phyloP scores from a whole-genome alignment of 2,113 vertebrate species.

The Mormyrus iriodes region DNA sequence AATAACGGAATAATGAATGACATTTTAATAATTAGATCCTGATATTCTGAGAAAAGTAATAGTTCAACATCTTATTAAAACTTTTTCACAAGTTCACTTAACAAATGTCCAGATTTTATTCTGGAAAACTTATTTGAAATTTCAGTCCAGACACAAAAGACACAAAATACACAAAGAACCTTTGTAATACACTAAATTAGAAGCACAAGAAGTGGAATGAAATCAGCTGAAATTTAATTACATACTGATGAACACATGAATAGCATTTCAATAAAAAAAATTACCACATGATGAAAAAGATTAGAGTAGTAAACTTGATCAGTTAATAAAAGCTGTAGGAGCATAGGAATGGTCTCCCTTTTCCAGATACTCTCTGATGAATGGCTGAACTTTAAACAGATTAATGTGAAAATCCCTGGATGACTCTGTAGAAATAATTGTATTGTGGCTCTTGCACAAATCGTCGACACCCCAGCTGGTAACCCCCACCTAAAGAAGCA shows the following conservation, averaged over 20 bases:
- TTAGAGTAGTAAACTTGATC: not conserved
- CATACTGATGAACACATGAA: not conserved
- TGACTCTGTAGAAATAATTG: not conserved
- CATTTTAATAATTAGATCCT: not conserved
- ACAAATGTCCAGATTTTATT: not conserved
- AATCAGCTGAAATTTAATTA: not conserved
- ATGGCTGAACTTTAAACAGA: slow-evolving; percentile 23
- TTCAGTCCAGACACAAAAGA: not conserved
- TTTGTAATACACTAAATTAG: not conserved
- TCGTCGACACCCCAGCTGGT: slow-evolving; percentile 52
- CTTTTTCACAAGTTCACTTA: not conserved
- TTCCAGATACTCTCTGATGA: slow-evolving; percentile 7
- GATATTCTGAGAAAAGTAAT: not conserved
- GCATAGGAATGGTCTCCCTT: not conserved
- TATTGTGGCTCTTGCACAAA: not conserved
- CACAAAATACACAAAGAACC: not conserved
- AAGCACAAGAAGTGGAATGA: not conserved
- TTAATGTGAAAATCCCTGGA: slow-evolving; percentile 53
- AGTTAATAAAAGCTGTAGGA: slow-evolving; percentile 6
- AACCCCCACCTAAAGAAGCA: slow-evolving; percentile 41
- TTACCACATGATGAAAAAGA: not conserved
- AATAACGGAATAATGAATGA: not conserved
- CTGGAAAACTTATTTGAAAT: not conserved
- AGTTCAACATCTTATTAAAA: not conserved
- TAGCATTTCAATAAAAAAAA: not conserved